Conservation (phyloP, 2,797 vertebrate genomes). For the Hyperoplus lanceolatus region DNA sequence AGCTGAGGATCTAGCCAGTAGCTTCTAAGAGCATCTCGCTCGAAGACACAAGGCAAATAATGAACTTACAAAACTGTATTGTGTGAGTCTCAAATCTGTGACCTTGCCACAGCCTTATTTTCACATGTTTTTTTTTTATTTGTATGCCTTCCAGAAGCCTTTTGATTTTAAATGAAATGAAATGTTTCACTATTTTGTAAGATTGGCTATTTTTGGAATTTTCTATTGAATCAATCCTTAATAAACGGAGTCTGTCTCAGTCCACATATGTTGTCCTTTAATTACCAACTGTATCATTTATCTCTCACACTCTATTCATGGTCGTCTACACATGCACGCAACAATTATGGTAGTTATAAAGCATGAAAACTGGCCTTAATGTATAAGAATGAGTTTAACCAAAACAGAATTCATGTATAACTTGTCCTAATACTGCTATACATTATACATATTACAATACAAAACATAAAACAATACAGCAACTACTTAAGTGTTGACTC, state of each 20-base stretch:
- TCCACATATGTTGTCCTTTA: slow-evolving; percentile 25
- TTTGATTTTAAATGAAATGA: slow-evolving; percentile 24
- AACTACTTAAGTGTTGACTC: no score
- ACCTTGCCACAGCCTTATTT: background rate
- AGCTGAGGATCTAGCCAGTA: background rate
- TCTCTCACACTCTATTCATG: background rate
- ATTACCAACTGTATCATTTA: background rate
- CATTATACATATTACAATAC: no score
- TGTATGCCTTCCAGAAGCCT: slow-evolving; percentile 24
- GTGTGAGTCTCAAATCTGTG: background rate
- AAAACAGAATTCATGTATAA: no score
- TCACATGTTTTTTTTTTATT: slow-evolving; percentile 24
- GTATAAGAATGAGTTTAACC: background rate
- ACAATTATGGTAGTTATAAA: background rate
- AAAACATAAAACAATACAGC: no score
- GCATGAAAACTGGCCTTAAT: background rate
- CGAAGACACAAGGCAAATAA: slow-evolving; percentile 15
- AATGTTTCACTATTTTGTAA: slow-evolving; percentile 60
- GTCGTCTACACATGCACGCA: background rate
- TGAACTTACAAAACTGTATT: slow-evolving; percentile 17
- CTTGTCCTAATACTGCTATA: no score
- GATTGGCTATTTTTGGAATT: slow-evolving; percentile 42
- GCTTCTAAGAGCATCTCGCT: slow-evolving; percentile 13
- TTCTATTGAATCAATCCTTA: slow-evolving; percentile 56
- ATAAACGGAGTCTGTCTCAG: slow-evolving; percentile 66